Base-by-base conservation (phyloP, 2,888 invertebrate genomes). In the Oxyteleia sp. region DNA sequence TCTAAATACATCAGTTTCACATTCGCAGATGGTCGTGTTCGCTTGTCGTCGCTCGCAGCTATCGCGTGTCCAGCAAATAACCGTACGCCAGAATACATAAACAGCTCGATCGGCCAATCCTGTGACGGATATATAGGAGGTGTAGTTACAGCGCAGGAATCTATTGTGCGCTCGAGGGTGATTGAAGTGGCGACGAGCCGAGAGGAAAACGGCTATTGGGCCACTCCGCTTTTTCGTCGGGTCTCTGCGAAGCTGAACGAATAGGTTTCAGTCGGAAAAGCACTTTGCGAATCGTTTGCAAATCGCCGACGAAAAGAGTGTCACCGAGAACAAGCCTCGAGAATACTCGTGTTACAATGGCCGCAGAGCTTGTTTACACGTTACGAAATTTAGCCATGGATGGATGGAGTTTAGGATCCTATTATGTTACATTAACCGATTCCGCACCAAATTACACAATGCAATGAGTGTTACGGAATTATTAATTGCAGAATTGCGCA, bases 71-170 rank as follows among this genome's bases (percentile, higher is more conserved):
- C 89, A 88, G 89, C 89, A 90, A 91, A 91, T 91, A 91, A 89
- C 88, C 90, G 87, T 89, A 82, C 89, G 87, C 87, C 87, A 89
- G 88, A 90, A 90, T 91, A 89, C 90, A 87, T 91, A 90, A 91
- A 91, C 90, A 91, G 87, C 74, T 83, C 61, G 86, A 88, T 88
- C 89, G 87, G 87, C 88, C 90, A 91, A 90, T 90, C 87, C 88
- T 86, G 84, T 85, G 87, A 87, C 86, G 87, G 89, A 91, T 91
- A 88, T 74, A 63, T 49, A 72, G 47, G 35, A 76, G 57, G 32
- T 15, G 87, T 89, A 89, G 89, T 91, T 90, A 90, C 90, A 89
- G 71, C 63, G 57, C 18, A 49, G 90, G 88, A 90, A 89, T 90
- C 89, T 87, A 91, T 91, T 91, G 90, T 90, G 88, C 87, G 86